phyloP scores from a whole-genome alignment of 2,113 vertebrate genomes.

The Panthera tigris region DNA sequence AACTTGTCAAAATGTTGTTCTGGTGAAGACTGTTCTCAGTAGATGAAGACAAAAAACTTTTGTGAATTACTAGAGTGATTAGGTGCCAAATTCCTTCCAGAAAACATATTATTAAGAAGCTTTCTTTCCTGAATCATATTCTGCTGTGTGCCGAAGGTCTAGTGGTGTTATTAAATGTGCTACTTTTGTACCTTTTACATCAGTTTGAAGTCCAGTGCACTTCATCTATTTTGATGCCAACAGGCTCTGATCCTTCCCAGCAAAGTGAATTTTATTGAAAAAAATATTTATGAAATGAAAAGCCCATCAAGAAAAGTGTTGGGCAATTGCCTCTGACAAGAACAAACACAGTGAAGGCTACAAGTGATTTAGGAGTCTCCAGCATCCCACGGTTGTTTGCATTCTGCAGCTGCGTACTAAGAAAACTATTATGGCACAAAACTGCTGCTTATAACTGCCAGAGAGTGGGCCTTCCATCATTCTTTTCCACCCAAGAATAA shows the following conservation, averaged over 20 bases:
- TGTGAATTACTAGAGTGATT: background rate
- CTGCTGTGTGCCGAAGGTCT: background rate
- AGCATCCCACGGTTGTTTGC: background rate
- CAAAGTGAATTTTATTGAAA: conserved; percentile 1
- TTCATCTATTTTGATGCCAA: conserved; percentile 53
- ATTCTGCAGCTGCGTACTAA: background rate
- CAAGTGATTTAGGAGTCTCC: background rate
- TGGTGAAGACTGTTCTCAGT: background rate
- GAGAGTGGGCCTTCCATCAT: background rate
- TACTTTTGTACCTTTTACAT: background rate
- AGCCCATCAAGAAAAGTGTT: background rate
- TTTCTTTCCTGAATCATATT: background rate
- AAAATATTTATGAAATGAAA: conserved; percentile 60
- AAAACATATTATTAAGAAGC: background rate
- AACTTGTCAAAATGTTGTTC: background rate
- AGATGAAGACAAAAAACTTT: background rate
- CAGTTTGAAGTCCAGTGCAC: background rate
- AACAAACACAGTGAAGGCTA: background rate
- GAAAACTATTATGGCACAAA: background rate
- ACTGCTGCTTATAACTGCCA: background rate
- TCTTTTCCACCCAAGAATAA: conserved; percentile 36
- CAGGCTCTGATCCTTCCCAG: conserved; percentile 26
- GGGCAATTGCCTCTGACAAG: background rate
- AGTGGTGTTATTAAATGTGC: background rate
- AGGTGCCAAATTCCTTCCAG: background rate